Base-by-base conservation (phyloP, 2,888 invertebrate genomes). In the Phaonia tiefii region DNA sequence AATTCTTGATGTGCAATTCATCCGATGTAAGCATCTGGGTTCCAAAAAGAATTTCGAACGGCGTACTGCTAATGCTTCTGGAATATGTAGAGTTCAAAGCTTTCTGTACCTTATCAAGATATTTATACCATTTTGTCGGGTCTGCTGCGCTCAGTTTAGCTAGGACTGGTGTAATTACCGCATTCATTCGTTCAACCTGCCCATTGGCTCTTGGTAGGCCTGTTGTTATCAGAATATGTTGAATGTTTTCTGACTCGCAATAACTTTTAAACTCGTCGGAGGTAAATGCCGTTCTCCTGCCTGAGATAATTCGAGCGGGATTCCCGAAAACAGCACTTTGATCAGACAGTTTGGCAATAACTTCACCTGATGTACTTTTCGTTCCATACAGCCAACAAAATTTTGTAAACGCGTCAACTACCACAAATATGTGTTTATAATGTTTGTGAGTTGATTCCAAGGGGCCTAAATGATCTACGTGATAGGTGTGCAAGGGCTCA, bases 251-350 rank as follows among this genome's bases (percentile, higher is more conserved):
- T 0, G 85, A 84, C 17, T 85, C 37, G 79, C 90, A 89, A 78
- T 89, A 90, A 0, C 87, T 76, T n/a, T 80, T 15, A 89, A 90
- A 86, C 0, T 84, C 80, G 10, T 72, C 65, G 0, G 83, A 80
- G 1, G 79, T 83, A 44, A 84, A 84, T 2, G 90, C 89, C 1
- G 88, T 83, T 4, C 89, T 88, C 78, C 84, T 81, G 72, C 89
- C 89, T 0, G 87, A 86, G 5, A 90, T 86, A 4, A 89, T 86
- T 54, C 85, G 84, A 7, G 26, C 74, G 3, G 90, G 89, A 77
- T 87, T 88, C 8, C 89, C 90, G 84, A 90, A 91, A 4, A 66
- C 84, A 17, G 83, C 78, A 69, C 87, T 87, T 25, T 88, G 87
- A 2, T 80, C 17, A 5, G 69, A 73, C 1, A 90, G 46, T 77